Base-by-base conservation (phyloP, 2,113 vertebrate species). In the Dolichallabes microphthalmus region DNA sequence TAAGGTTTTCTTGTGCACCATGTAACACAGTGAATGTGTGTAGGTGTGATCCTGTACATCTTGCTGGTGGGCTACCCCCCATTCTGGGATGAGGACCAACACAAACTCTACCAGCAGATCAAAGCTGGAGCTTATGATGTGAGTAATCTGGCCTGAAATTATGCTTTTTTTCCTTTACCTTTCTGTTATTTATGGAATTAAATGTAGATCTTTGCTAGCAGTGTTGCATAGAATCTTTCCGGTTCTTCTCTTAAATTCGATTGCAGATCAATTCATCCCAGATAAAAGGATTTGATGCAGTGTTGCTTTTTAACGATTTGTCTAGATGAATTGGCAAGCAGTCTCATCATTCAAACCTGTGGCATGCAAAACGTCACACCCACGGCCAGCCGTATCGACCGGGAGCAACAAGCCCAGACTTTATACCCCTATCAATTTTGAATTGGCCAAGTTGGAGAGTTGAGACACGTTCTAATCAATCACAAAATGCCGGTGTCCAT, bases 31-130 rank as follows among this genome's bases (percentile, higher is more conserved):
- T 80, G 60, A 60, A 5, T 60, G 0, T 55, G 53, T 83, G 13
- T 94, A 98, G 97, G 98, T 92, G 98, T 99, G 92, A 98, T 99
- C 94, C 95, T 99, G 87, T 99, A 99, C 92, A 99, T 99, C 92
- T 94, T 99, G 89, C 92, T 99, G 94, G 98, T 99, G 95, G 98
- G 98, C 81, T 99, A 99, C 92, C 98, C 98, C 89, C 98, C 98
- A 80, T 99, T 99, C 93, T 99, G 98, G 98, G 98, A 99, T 91
- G 98, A 99, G 93, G 98, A 99, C 95, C 98, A 99, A 90, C 98
- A 99, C 94, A 99, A 99, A 92, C 96, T 99, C n/a, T 99, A 99
- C 93, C 98, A 99, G 92, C 98, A 99, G 93, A 99, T 99, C 94
- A 99, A 99, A 92, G 98, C 98, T 15, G 98, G 98, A 88, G 98